These are phyloP conservation scores for Salmo trutta DNA, from an alignment of 2,797 vertebrate genomes.

Conservation along the genomic window DNA sequence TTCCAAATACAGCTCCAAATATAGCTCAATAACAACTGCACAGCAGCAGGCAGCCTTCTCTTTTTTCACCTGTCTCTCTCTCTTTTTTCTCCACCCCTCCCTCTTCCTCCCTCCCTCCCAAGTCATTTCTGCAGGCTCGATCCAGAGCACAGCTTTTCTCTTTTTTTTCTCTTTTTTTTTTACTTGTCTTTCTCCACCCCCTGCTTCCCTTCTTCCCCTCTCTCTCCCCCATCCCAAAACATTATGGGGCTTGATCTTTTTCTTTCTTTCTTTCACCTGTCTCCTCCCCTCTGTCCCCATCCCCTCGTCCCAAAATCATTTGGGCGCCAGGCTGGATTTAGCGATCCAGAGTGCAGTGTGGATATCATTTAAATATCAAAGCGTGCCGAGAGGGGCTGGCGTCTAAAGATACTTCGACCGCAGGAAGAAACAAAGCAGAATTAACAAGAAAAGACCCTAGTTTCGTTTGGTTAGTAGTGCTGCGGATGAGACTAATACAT, in stretches of 20 bases:
- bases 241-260: not conserved
- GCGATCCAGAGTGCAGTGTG: constrained; percentile 44
- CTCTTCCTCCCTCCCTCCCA: constrained; percentile 2
- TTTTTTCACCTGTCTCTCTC: constrained; percentile 31
- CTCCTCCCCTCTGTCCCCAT: constrained; percentile 13
- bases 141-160: constrained; percentile 26
- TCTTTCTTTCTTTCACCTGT: constrained; percentile 32
- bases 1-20: constrained; percentile 70
- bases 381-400: constrained; percentile 44
- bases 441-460: constrained; percentile 44
- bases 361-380: constrained; percentile 73
- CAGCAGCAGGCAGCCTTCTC: constrained; percentile 27
- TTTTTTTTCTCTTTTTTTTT: not conserved
- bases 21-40: constrained; percentile 58
- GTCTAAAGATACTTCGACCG: constrained; percentile 41
- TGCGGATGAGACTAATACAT: not conserved
- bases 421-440: constrained; percentile 60
- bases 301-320: constrained; percentile 13
- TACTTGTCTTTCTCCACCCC: constrained; percentile 30
- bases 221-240: constrained; percentile 10
- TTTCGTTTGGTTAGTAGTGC: not conserved
- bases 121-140: constrained; percentile 26
- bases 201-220: not conserved
- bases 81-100: constrained; percentile 5
- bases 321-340: constrained; percentile 31